A percentile compares a stretch with the other conserved stretches of the same genome.
Conservation (phyloP, 2,888 invertebrate genomes). For the Netelia melanura region DNA sequence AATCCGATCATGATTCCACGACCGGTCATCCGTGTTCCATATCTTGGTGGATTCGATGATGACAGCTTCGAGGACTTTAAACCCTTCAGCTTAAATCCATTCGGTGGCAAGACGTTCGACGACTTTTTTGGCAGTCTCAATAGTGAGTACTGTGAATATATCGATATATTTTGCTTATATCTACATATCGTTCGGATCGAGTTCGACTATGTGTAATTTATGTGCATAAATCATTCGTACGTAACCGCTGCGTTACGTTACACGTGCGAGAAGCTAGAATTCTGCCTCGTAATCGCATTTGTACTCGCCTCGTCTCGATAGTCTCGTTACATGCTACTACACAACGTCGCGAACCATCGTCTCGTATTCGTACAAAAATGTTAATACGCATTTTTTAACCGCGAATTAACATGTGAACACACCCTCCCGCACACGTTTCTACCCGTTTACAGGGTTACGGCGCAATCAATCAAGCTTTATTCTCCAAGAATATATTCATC, state of each 20-base stretch:
- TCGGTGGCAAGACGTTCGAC: constrained; percentile 72
- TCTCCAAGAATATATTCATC: constrained; percentile 59
- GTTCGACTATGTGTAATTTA: no score
- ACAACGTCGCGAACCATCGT: neutral
- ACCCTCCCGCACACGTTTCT: no score
- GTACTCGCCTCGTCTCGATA: constrained; percentile 2
- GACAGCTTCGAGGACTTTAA: constrained; percentile 57
- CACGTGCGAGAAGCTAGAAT: neutral
- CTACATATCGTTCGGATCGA: neutral
- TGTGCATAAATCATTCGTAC: no score
- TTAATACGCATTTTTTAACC: constrained; percentile 27
- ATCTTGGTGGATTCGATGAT: constrained; percentile 49
- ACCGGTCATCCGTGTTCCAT: constrained; percentile 48
- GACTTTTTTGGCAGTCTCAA: constrained; percentile 73
- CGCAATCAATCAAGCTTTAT: neutral
- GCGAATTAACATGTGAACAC: neutral
- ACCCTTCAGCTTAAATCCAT: constrained; percentile 69
- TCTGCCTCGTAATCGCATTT: neutral
- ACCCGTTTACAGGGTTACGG: neutral
- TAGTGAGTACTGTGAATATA: constrained; percentile 67
- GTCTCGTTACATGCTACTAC: constrained; percentile 23
- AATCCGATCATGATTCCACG: constrained; percentile 57
- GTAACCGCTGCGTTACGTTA: neutral
- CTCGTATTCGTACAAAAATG: constrained; percentile 28
- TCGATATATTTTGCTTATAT: neutral